Base-by-base conservation (phyloP, 2,888 invertebrate species). In the Syrphus vitripennis region DNA sequence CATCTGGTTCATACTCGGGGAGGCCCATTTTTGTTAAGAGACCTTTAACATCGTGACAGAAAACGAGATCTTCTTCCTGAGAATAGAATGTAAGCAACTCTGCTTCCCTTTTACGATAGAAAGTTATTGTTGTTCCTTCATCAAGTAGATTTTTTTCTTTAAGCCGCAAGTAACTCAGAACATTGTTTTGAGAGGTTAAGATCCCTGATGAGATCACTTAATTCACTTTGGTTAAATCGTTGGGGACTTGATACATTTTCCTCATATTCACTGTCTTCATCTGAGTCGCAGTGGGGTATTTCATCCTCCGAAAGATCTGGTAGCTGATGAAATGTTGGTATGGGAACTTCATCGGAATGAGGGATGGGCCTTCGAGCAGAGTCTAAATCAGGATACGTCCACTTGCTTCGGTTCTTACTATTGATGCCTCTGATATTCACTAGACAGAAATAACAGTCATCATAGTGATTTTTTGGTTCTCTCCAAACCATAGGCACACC, bases 151-250 rank as follows among this genome's bases (percentile, higher is more conserved):
- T n/a, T n/a, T n/a, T n/a, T n/a, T n/a, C n/a, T n/a, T n/a, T n/a
- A n/a, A n/a, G n/a, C n/a, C n/a, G n/a, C n/a, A n/a, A n/a, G n/a
- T n/a, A n/a, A n/a, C n/a, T n/a, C n/a, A 37, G 37, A 37, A 37
- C 53, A 21, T 34, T 69, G 24, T 69, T 69, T 53, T 50, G 21
- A 34, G 37, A 37, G 50, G 24, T 50, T 34, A 26, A 65, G 50
- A 45, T 45, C 45, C 45, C 45, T 45, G n/a, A 34, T 24, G 50
- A 50, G 34, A 69, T 53, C 69, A 48, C 29, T 48, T 48, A 65
- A 48, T 31, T 16, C 45, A 29, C 45, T 48, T 29, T 48, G 45
- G 29, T 45, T 21, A 45, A 65, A 65, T 45, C 16, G 19, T 45
- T 45, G 37, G 37, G 37, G 37, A 37, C 14, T 37, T 37, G 37